Base-by-base conservation (phyloP, 2,797 vertebrate genomes). In the Typhlichthys subterraneus region DNA sequence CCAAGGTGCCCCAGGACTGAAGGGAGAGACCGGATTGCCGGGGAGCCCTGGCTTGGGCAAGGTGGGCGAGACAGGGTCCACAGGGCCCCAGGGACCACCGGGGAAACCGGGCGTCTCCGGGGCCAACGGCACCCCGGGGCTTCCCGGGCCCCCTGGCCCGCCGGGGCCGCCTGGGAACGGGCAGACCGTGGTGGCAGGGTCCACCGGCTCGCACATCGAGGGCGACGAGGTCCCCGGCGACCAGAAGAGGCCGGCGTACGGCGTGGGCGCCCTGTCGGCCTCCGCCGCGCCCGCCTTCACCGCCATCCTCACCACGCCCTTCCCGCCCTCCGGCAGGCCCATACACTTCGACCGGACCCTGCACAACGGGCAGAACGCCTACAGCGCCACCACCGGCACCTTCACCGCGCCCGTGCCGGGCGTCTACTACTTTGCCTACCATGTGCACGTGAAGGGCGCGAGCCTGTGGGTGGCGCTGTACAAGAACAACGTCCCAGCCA, bases 401-500 rank as follows among this genome's bases (percentile, higher is more conserved):
- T 99, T 99, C 89, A 98, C 96, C 53, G 96, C 96, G 84, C 95
- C 96, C 0, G 33, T 98, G 38, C 93, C 96, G 0, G 98, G 98
- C 52, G 92, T 99, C 85, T 99, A 98, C 91, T 99, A 99, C 91
- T 99, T 99, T 73, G 93, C 97, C 65, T 99, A 99, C 84, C 98
- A 99, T 0, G 95, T 99, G 87, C 98, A 99, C 0, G 94, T 98
- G 86, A 99, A 99, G 94, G 98, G 97, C 92, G 98, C 96, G 75
- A 98, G 94, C 5, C 90, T 99, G 73, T 99, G 98, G 98, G 97
- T 99, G 93, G 97, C 98, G 1, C 92, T 99, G 69, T 99, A 99
- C 71, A 99, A 98, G 93, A 99, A 99, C 95, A 98, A 98, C 88
- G 96, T 99, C 85, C 98, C 98, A 0, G 98, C 97, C 83, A 98